Evolutionary conservation across 2,797 vertebrate genomes (phyloP).

Genomic region (Champsocephalus gunnari): DNA sequence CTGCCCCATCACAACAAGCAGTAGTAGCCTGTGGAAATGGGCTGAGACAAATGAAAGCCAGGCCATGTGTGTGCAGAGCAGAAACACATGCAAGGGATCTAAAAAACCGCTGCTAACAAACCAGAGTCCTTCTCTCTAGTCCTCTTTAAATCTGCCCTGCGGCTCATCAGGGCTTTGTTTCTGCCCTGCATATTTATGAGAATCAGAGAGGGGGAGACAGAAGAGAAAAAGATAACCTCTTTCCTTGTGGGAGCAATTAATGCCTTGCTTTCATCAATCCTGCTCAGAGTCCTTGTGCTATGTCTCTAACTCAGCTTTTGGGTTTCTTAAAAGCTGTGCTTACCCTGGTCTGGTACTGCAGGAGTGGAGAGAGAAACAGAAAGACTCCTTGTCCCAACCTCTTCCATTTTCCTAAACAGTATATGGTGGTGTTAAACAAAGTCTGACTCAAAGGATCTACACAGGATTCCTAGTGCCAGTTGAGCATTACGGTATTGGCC

Average conservation of each 20-base stretch:
- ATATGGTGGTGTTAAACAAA: neutral
- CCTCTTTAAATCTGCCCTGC: constrained; percentile 79
- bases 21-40: constrained; percentile 57
- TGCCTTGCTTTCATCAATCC: constrained; percentile 74
- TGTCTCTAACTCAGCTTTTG: constrained; percentile 42
- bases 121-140: constrained; percentile 73
- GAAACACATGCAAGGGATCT: constrained; percentile 75
- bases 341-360: constrained; percentile 43
- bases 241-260: constrained; percentile 82
- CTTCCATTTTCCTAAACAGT: neutral
- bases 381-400: constrained; percentile 32
- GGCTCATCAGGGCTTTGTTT: constrained; percentile 80
- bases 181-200: constrained; percentile 77
- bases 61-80: constrained; percentile 56
- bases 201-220: constrained; percentile 58
- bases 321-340: constrained; percentile 61
- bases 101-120: constrained; percentile 74
- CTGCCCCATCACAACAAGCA: constrained; percentile 18
- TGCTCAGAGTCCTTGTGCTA: constrained; percentile 69
- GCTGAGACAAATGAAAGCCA: constrained; percentile 68
- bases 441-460: constrained; percentile 1
- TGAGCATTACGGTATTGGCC: constrained; percentile 11
- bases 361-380: constrained; percentile 28
- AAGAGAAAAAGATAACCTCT: constrained; percentile 50
- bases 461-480: constrained; percentile 6